Evolutionary conservation across 2,113 vertebrate species (phyloP).

Genomic region (Sitta europaea): DNA sequence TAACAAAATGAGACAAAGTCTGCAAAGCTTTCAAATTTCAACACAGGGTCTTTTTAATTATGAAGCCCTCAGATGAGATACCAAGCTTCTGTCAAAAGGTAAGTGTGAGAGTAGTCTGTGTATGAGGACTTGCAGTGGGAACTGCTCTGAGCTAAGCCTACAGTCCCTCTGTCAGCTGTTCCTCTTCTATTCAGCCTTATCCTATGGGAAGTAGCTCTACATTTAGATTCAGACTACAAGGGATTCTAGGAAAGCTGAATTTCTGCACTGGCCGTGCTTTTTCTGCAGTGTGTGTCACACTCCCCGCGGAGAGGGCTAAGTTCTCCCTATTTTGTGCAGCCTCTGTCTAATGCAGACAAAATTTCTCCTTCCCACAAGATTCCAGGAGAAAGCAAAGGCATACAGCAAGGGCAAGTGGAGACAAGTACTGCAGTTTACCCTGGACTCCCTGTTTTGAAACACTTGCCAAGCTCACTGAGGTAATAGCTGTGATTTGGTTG

Average conservation of each 20-base stretch:
- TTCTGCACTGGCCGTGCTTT: neutral
- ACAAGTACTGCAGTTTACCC: neutral
- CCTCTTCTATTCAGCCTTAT: slow-evolving; percentile 29
- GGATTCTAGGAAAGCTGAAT: slow-evolving; percentile 37
- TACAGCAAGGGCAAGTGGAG: slow-evolving; percentile 9
- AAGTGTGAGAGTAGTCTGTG: neutral
- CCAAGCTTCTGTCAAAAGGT: slow-evolving; percentile 6
- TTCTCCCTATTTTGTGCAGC: slow-evolving; percentile 24
- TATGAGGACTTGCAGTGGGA: neutral
- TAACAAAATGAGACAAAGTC: neutral
- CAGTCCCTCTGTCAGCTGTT: neutral
- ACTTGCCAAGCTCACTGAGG: neutral
- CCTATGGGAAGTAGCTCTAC: slow-evolving; percentile 28
- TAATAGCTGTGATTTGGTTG: neutral
- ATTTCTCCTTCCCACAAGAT: slow-evolving; percentile 35
- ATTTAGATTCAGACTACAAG: slow-evolving; percentile 39
- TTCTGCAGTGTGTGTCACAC: neutral
- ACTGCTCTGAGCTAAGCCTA: neutral
- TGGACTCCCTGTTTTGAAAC: slow-evolving; percentile 13
- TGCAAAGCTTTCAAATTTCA: neutral
- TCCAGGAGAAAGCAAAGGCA: slow-evolving; percentile 28
- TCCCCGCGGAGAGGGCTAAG: neutral
- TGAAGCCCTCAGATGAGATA: neutral
- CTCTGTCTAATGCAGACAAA: slow-evolving; percentile 38
- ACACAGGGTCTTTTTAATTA: neutral